These are phyloP conservation scores for Horisme vitalbata DNA, from an alignment of 2,888 invertebrate genomes.

Conservation along the genomic window DNA sequence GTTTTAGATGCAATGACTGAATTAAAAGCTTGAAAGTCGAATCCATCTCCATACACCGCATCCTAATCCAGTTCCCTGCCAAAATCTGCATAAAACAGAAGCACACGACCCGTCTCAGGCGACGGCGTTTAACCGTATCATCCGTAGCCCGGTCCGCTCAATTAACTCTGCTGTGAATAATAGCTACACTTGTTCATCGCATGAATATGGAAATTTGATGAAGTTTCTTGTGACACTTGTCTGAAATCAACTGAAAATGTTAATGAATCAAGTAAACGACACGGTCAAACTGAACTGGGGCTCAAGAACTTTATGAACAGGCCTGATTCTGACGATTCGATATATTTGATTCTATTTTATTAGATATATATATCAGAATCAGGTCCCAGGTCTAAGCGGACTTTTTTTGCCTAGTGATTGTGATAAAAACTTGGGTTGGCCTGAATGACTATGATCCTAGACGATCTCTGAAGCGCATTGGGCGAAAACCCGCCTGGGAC, in stretches of 20 bases:
- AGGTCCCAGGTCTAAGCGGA: too few species aligned
- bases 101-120: slow-evolving; percentile 44
- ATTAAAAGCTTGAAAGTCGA: not conserved
- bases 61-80: slow-evolving; percentile 8
- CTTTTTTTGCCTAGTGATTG: too few species aligned
- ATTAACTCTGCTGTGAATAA: slow-evolving; percentile 65
- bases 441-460: too few species aligned
- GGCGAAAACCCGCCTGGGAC: too few species aligned
- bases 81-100: slow-evolving; percentile 26
- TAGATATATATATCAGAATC: too few species aligned
- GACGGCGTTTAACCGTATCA: slow-evolving; percentile 63
- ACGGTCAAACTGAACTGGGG: too few species aligned
- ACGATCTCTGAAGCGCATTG: too few species aligned
- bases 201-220: slow-evolving; percentile 33
- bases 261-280: not conserved
- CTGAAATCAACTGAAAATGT: slow-evolving; percentile 7
- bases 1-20: too few species aligned
- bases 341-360: too few species aligned
- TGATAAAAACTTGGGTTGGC: too few species aligned
- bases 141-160: slow-evolving; percentile 62
- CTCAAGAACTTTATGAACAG: too few species aligned
- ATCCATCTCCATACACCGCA: not conserved
- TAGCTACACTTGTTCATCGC: slow-evolving; percentile 27
- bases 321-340: too few species aligned
- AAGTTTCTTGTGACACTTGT: slow-evolving; percentile 25